These are phyloP conservation scores for Cheiracanthium punctorium DNA, from an alignment of 2,888 invertebrate genomes.

Conservation along the genomic window DNA sequence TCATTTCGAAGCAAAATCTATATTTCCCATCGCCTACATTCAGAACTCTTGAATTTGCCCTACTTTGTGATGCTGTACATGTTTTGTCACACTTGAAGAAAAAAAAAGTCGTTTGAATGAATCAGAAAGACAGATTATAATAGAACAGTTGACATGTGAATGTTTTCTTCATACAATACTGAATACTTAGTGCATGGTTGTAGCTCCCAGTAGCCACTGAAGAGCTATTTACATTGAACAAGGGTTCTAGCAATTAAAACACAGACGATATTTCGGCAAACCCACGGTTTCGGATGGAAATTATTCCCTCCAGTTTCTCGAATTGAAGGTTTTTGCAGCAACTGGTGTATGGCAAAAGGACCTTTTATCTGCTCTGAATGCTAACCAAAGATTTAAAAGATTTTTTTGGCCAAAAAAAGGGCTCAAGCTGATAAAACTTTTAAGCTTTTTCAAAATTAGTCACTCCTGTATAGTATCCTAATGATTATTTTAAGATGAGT, in stretches of 20 bases:
- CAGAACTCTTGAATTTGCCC: too few relatives aligned
- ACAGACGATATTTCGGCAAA: slow-evolving; percentile 60
- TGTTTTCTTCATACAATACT: slow-evolving; percentile 1
- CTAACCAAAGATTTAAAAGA: too few relatives aligned
- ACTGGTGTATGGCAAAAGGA: slow-evolving; percentile 4
- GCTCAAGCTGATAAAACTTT: too few relatives aligned
- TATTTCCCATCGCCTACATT: too few relatives aligned
- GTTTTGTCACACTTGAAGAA: slow-evolving; percentile 17
- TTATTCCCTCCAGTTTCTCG: slow-evolving; percentile 24
- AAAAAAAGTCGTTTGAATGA: slow-evolving; percentile 8
- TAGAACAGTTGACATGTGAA: neutral
- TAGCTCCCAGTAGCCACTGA: slow-evolving; percentile 53
- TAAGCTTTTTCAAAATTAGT: too few relatives aligned
- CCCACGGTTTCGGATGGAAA: slow-evolving; percentile 67
- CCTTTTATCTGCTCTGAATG: slow-evolving; percentile 36
- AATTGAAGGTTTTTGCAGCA: slow-evolving; percentile 24
- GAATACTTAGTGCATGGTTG: slow-evolving; percentile 35
- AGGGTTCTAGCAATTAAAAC: slow-evolving; percentile 49
- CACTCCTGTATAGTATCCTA: too few relatives aligned
- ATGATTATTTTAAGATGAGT: too few relatives aligned
- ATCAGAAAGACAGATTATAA: slow-evolving; percentile 9
- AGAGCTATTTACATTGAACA: slow-evolving; percentile 53
- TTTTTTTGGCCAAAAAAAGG: too few relatives aligned
- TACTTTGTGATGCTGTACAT: slow-evolving; percentile 58
- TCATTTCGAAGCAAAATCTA: too few relatives aligned